phyloP scores from a whole-genome alignment of 2,113 vertebrate species.

The Megaptera novaeangliae region DNA sequence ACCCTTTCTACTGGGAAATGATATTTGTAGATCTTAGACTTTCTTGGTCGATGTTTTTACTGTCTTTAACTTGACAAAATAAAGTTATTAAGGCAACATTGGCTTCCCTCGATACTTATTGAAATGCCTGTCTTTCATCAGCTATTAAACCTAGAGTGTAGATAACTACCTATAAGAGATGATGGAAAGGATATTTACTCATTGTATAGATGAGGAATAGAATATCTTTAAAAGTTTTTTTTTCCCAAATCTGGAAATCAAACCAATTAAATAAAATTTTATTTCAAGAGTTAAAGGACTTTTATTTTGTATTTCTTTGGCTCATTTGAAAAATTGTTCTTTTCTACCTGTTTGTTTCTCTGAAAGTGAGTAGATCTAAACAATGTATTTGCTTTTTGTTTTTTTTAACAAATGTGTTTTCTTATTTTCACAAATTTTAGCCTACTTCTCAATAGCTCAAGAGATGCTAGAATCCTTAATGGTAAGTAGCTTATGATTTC shows the following conservation, averaged over 20 bases:
- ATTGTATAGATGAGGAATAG: background rate
- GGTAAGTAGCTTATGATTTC: background rate
- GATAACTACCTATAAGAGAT: background rate
- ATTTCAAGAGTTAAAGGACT: background rate
- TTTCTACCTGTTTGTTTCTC: background rate
- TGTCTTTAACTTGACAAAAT: conserved; percentile 7
- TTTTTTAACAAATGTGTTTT: background rate
- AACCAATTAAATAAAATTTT: background rate
- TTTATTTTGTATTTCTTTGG: background rate
- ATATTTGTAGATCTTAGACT: background rate
- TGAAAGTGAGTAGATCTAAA: background rate
- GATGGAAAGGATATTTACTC: background rate
- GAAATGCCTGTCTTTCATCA: background rate
- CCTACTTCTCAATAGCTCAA: background rate
- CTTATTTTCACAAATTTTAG: conserved; percentile 7
- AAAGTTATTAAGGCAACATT: background rate
- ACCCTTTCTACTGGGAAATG: background rate
- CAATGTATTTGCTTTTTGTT: background rate
- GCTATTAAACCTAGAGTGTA: background rate
- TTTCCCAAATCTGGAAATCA: background rate
- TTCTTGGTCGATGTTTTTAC: background rate
- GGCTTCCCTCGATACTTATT: background rate
- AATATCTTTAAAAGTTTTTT: background rate
- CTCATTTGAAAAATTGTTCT: background rate
- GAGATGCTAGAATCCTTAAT: background rate